Percentiles rank a stretch among this genome's conserved stretches.
Evolutionary conservation across 2,888 invertebrate species (phyloP).

Genomic region (Cephus nigrinus): DNA sequence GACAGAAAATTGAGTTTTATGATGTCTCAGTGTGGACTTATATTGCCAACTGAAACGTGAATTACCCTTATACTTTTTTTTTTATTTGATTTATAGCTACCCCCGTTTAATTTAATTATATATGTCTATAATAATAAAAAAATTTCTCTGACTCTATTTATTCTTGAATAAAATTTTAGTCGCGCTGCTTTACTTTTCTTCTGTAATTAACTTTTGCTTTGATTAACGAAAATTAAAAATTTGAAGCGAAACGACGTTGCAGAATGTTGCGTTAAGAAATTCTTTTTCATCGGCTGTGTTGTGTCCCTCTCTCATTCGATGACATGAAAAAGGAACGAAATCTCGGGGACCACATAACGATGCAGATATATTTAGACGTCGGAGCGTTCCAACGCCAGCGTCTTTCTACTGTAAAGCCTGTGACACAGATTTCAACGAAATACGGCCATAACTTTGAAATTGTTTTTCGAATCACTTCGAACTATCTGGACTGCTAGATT

Average conservation of each 20-base stretch:
- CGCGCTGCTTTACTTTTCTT: neutral
- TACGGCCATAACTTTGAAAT: neutral
- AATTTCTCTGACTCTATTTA: neutral
- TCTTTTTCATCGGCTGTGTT: neutral
- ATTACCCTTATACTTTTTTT: neutral
- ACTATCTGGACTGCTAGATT: neutral
- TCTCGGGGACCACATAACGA: conserved; percentile 36
- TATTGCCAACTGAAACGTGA: neutral
- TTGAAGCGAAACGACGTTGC: neutral
- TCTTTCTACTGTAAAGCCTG: conserved; percentile 37
- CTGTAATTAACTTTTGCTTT: neutral
- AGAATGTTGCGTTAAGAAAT: neutral
- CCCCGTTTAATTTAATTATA: neutral
- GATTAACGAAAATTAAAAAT: neutral
- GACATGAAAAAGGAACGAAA: conserved; percentile 38
- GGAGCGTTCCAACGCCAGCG: conserved; percentile 34
- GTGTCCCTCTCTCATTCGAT: conserved; percentile 29
- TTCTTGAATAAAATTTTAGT: neutral
- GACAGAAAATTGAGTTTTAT: neutral
- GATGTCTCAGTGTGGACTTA: neutral
- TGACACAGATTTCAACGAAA: conserved; percentile 48
- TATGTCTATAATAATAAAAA: neutral
- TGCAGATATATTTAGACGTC: conserved; percentile 51
- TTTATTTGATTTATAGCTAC: neutral
- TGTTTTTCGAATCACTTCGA: neutral